Percentiles rank a stretch among this genome's conserved stretches.
These are phyloP conservation scores for Entomyzon cyanotis DNA, from an alignment of 2,113 vertebrate species.

Conservation along the genomic window DNA sequence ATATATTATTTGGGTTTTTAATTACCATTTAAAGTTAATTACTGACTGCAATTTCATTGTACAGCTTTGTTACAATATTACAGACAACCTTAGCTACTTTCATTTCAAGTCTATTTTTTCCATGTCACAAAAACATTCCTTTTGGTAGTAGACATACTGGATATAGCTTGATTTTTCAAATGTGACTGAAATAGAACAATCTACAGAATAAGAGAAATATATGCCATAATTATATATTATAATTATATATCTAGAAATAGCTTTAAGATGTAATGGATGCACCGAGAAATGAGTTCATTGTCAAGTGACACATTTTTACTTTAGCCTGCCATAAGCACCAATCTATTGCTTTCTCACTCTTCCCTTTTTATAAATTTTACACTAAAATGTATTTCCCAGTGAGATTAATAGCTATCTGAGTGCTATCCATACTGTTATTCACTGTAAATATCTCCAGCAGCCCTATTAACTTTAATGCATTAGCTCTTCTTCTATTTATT, in stretches of 20 bases:
- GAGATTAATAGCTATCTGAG: slow-evolving; percentile 24
- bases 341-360: background rate
- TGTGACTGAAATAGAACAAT: background rate
- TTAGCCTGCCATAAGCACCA: background rate
- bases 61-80: background rate
- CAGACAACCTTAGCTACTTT: background rate
- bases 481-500: slow-evolving; percentile 53
- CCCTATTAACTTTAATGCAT: slow-evolving; percentile 59
- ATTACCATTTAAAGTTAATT: background rate
- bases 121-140: background rate
- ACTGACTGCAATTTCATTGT: background rate
- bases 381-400: slow-evolving; percentile 11
- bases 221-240: background rate
- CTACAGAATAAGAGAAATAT: background rate
- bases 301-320: background rate
- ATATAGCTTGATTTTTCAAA: background rate
- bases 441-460: slow-evolving; percentile 47
- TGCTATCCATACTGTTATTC: slow-evolving; percentile 7
- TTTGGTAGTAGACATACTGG: background rate
- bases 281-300: background rate
- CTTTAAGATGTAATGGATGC: background rate
- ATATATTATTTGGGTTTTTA: background rate
- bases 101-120: background rate
- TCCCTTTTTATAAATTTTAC: background rate
- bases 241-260: background rate